phyloP scores from a whole-genome alignment of 2,113 vertebrate genomes.

The Clarias macrocephalus region DNA sequence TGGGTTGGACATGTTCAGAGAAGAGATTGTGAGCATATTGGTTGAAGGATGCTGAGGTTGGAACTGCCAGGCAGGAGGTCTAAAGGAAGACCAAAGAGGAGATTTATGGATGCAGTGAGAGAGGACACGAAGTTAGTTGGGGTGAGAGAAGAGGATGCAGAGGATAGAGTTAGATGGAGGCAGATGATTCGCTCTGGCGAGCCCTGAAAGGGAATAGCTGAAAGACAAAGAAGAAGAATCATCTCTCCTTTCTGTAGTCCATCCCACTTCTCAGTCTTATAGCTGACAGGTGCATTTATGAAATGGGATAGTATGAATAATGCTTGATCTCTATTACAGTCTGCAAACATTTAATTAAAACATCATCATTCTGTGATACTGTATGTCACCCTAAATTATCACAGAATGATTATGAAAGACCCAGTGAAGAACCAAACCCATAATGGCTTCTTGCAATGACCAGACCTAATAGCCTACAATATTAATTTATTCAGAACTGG shows the following conservation, averaged over 20 bases:
- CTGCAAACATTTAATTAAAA: neutral
- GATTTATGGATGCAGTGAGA: too few relatives aligned
- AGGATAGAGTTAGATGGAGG: too few relatives aligned
- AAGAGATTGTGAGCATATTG: too few relatives aligned
- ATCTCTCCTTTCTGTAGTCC: neutral
- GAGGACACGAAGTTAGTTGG: too few relatives aligned
- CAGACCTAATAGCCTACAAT: conserved; percentile 66
- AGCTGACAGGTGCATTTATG: neutral
- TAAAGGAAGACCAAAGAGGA: too few relatives aligned
- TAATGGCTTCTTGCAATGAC: conserved; percentile 66
- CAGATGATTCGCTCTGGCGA: too few relatives aligned
- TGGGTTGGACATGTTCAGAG: too few relatives aligned
- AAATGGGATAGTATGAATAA: neutral
- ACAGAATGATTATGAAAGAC: conserved; percentile 53
- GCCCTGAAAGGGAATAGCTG: too few relatives aligned
- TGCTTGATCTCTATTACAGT: neutral
- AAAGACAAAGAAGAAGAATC: too few relatives aligned
- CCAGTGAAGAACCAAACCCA: conserved; percentile 53
- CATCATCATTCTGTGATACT: neutral
- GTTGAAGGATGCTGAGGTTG: too few relatives aligned
- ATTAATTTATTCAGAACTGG: conserved; percentile 53
- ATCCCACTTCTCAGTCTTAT: neutral
- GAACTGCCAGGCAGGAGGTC: too few relatives aligned
- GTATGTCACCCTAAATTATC: conserved; percentile 61
- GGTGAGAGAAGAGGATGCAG: too few relatives aligned